A percentile compares a stretch with the other conserved stretches of the same genome.
Conservation (phyloP, 1,140 invertebrate genomes). For the Caenorhabditis tropicalis region DNA sequence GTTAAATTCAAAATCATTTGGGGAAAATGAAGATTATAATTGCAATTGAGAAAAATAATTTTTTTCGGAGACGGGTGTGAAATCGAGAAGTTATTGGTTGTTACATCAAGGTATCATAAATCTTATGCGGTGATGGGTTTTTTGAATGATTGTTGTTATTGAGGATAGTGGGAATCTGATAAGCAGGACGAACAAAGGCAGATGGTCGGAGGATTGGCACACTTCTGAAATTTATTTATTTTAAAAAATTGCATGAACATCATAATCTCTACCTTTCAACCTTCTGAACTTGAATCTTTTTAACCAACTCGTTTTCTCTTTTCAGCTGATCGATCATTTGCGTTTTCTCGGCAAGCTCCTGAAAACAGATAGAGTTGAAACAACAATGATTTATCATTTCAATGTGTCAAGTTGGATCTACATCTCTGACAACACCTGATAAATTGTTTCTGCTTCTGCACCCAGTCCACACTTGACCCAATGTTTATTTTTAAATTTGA, state of each 20-base stretch:
- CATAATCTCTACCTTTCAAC: background rate
- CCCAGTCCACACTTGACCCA: slow-evolving; percentile 27
- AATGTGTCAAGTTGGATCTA: slow-evolving; percentile 39
- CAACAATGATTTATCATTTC: slow-evolving; percentile 33
- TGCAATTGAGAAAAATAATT: background rate
- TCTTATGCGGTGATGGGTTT: slow-evolving; percentile 53
- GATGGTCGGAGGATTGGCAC: slow-evolving; percentile 48
- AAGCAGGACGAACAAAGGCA: slow-evolving; percentile 58
- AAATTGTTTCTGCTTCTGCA: slow-evolving; percentile 33
- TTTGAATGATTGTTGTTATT: slow-evolving; percentile 16
- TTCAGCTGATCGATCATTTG: slow-evolving; percentile 53
- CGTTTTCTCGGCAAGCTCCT: slow-evolving; percentile 56
- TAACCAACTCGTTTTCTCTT: slow-evolving; percentile 51
- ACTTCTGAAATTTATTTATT: background rate
- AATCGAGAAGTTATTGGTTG: background rate
- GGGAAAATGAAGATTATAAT: background rate
- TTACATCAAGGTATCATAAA: slow-evolving; percentile 59
- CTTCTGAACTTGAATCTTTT: background rate
- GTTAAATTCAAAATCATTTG: background rate
- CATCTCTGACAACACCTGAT: slow-evolving; percentile 27
- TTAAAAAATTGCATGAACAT: background rate
- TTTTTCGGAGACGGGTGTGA: background rate
- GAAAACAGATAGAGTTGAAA: background rate
- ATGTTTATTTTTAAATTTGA: slow-evolving; percentile 19
- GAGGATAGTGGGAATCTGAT: slow-evolving; percentile 26